Percentiles rank a stretch among this genome's conserved stretches.
These are phyloP conservation scores for Enteromius argenteus DNA, from an alignment of 2,797 vertebrate genomes.

Conservation along the genomic window DNA sequence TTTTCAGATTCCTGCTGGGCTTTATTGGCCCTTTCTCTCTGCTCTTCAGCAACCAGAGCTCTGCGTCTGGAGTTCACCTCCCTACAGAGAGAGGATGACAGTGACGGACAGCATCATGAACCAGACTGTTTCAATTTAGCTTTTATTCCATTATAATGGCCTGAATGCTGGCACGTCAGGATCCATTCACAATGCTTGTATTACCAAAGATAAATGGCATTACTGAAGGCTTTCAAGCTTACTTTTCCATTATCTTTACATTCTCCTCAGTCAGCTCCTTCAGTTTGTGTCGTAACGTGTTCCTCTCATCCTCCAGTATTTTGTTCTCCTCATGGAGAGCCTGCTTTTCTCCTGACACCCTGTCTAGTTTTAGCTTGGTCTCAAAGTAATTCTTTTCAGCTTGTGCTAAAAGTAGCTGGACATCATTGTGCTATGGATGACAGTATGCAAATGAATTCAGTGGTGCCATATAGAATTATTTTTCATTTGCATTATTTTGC, in stretches of 20 bases:
- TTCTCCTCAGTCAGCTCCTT: conserved; percentile 74
- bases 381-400: conserved; percentile 79
- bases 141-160: conserved; percentile 8
- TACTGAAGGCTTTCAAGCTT: background rate
- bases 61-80: conserved; percentile 68
- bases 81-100: conserved; percentile 58
- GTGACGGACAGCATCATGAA: background rate
- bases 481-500: background rate
- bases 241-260: conserved; percentile 76
- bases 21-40: conserved; percentile 64
- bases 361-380: conserved; percentile 77
- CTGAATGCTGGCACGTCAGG: background rate
- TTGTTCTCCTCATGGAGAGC: conserved; percentile 71
- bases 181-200: background rate
- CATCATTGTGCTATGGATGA: conserved; percentile 66
- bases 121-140: background rate
- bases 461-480: background rate
- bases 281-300: conserved; percentile 71
- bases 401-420: conserved; percentile 71
- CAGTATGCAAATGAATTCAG: background rate
- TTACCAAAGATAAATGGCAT: background rate
- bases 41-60: conserved; percentile 70
- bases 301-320: conserved; percentile 69
- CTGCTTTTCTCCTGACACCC: conserved; percentile 73
- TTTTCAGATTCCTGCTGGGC: conserved; percentile 74